Base-by-base conservation (phyloP, 2,113 vertebrate genomes). In the Mungos mungo region DNA sequence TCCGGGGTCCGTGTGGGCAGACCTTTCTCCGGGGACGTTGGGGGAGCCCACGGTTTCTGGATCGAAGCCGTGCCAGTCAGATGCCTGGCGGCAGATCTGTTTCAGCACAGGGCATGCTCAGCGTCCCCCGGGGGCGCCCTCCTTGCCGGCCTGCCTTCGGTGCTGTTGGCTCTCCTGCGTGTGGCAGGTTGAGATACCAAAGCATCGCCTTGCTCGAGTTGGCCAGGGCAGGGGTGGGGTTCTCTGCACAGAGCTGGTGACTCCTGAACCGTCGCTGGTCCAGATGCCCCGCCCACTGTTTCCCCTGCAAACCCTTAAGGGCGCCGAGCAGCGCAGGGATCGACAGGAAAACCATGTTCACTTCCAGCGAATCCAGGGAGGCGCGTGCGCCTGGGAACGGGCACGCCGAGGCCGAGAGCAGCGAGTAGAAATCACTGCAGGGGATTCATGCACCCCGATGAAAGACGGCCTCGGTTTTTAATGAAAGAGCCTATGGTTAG, bases 81-180 rank as follows among this genome's bases (percentile, higher is more conserved):
- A 3, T 60, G 3, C 33, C 45, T 29, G 1, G 0, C 3, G 65
- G 2, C 9, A 19, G 10, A 21, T 33, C 50, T 69, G 0, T n/a
- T 71, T 60, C 2, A 41, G 63, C 45, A 5, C 45, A 29, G 5
- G 52, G 45, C 65, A 0, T 25, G 25, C 15, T 21, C 19, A 23
- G 13, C 27, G 5, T 5, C 15, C 52, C 52, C 57, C 0, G 0
- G 16, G 79, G 60, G 29, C 35, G 63, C 47, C 15, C 14, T 35
- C 5, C 3, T 33, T 11, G 21, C 45, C 57, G 5, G 41, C 66
- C 23, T 41, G 60, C 38, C 47, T 63, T 25, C 2, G 33, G 19
- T 15, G 35, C 23, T 1, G 29, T 41, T 50, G 52, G 65, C 72
- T 81, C 38, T 29, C 16, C 8, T 3, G 65, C 21, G 2, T 21